Conservation (phyloP, 2,113 vertebrate genomes). For the Petrocephalus zakoni region DNA sequence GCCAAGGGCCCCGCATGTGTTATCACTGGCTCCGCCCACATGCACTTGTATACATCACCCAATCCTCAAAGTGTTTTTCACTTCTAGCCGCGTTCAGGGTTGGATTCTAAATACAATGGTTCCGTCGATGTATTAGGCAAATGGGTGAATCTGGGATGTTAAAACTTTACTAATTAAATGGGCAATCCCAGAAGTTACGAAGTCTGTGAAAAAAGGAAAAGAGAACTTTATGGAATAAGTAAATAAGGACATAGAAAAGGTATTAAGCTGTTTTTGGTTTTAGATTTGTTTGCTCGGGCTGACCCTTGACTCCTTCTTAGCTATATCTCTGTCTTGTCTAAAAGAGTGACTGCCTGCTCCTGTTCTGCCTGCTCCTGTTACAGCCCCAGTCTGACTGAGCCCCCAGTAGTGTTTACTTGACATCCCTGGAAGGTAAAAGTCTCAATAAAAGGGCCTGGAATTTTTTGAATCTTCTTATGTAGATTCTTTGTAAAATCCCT, state of each 20-base stretch:
- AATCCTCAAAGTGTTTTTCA: neutral
- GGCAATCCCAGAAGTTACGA: conserved; percentile 14
- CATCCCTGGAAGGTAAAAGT: neutral
- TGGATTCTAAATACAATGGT: neutral
- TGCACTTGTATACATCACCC: neutral
- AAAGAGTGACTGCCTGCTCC: neutral
- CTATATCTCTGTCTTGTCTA: neutral
- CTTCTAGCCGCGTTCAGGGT: neutral
- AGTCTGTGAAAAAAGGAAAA: neutral
- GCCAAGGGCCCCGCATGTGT: no score
- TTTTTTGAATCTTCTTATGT: neutral
- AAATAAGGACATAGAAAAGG: neutral
- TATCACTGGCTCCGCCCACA: no score
- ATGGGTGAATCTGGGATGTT: neutral
- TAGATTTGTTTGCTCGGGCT: neutral
- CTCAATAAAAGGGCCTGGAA: neutral
- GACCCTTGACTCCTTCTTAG: neutral
- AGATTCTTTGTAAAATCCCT: neutral
- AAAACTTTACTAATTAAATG: conserved; percentile 8
- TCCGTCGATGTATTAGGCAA: neutral
- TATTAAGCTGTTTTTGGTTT: neutral
- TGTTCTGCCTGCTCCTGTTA: neutral
- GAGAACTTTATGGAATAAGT: neutral
- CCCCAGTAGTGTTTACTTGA: neutral
- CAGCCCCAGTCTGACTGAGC: neutral